Evolutionary conservation across 2,797 vertebrate species (phyloP).

Genomic region (Gymnoscopelus braueri): DNA sequence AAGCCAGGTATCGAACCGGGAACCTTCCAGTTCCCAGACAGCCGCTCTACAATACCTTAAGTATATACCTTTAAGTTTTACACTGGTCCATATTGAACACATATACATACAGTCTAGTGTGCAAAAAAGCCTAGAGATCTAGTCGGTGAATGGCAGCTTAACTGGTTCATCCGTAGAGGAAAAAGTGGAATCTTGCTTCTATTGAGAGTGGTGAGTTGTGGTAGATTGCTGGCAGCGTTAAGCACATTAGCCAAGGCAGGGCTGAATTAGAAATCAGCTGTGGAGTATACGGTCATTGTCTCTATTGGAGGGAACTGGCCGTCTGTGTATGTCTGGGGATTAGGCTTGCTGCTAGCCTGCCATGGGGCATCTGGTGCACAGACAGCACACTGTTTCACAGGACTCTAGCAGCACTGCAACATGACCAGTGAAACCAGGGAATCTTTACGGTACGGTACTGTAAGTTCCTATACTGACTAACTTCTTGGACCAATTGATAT

Average conservation of each 20-base stretch:
- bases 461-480: slow-evolving; percentile 76
- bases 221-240: slow-evolving; percentile 45
- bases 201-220: slow-evolving; percentile 20
- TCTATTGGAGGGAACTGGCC: slow-evolving; percentile 73
- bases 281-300: slow-evolving; percentile 74
- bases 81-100: too few relatives aligned
- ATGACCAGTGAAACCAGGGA: slow-evolving; percentile 87
- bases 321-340: slow-evolving; percentile 72
- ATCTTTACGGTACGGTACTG: slow-evolving; percentile 85
- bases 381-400: slow-evolving; percentile 69
- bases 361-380: slow-evolving; percentile 73
- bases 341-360: slow-evolving; percentile 71
- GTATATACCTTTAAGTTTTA: too few relatives aligned
- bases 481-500: neutral
- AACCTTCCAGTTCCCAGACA: too few relatives aligned
- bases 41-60: too few relatives aligned
- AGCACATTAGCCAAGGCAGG: slow-evolving; percentile 58
- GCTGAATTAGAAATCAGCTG: slow-evolving; percentile 85
- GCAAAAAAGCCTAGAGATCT: neutral
- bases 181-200: slow-evolving; percentile 27
- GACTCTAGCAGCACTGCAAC: slow-evolving; percentile 61
- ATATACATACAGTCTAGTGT: too few relatives aligned
- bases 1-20: too few relatives aligned
- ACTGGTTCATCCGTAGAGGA: slow-evolving; percentile 12
- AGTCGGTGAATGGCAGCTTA: slow-evolving; percentile 15